Evolutionary conservation across 1,140 invertebrate genomes (phyloP).

Genomic region (Drosophila setifemur): DNA sequence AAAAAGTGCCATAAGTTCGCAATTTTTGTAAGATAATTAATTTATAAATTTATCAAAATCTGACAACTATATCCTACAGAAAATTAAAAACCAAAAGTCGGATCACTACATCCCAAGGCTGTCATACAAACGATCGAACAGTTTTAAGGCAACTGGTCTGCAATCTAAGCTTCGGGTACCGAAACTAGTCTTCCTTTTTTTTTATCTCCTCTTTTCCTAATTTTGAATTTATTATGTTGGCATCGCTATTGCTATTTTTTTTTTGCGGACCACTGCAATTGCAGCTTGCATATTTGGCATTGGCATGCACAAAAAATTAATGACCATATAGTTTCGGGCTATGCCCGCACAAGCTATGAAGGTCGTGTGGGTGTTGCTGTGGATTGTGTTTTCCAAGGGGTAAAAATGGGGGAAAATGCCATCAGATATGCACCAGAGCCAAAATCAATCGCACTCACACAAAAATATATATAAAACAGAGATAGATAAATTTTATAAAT

Average conservation of each 20-base stretch:
- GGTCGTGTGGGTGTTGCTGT: conserved; percentile 58
- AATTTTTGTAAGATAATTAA: too few relatives aligned
- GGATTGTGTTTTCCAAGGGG: conserved; percentile 5
- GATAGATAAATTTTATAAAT: conserved; percentile 66
- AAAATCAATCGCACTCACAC: conserved; percentile 57
- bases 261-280: conserved; percentile 11
- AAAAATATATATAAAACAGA: conserved; percentile 12
- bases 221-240: conserved; percentile 66
- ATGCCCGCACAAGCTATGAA: conserved; percentile 49
- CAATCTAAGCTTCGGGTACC: too few relatives aligned
- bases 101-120: too few relatives aligned
- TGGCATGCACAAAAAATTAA: conserved; percentile 65
- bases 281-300: conserved; percentile 56
- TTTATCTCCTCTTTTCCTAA: neutral
- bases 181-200: too few relatives aligned
- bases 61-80: too few relatives aligned
- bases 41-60: too few relatives aligned
- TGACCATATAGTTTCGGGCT: conserved; percentile 51
- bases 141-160: too few relatives aligned
- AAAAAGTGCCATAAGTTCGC: too few relatives aligned
- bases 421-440: conserved; percentile 56
- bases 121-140: too few relatives aligned
- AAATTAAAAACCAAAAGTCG: too few relatives aligned
- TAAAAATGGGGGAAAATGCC: conserved; percentile 3
- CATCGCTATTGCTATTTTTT: conserved; percentile 25